A percentile compares a stretch with the other conserved stretches of the same genome.
phyloP scores from a whole-genome alignment of 2,888 invertebrate species.

The Platypus cylindrus region DNA sequence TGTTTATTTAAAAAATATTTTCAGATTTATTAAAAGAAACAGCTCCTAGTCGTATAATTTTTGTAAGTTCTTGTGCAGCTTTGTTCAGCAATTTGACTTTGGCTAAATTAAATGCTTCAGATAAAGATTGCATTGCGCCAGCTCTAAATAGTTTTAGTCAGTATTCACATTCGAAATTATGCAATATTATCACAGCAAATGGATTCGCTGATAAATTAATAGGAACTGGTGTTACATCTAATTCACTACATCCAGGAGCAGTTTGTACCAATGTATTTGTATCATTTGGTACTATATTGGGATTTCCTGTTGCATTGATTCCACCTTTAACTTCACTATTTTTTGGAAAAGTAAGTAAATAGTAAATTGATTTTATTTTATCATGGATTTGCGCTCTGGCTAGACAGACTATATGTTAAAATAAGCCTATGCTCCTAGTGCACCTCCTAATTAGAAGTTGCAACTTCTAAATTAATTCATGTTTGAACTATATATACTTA shows the following conservation, averaged over 20 bases:
- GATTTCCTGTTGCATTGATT: conserved; percentile 7
- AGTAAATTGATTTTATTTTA: too few relatives aligned
- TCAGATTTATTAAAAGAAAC: conserved; percentile 1
- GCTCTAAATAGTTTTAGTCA: background rate
- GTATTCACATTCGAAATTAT: conserved; percentile 1
- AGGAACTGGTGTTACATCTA: conserved; percentile 4
- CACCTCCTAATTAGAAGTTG: too few relatives aligned
- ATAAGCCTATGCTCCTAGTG: too few relatives aligned
- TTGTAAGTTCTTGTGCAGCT: conserved; percentile 1
- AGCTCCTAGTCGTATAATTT: conserved; percentile 1
- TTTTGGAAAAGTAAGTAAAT: too few relatives aligned
- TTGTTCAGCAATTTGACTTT: background rate
- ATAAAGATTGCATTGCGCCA: background rate
- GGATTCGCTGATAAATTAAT: conserved; percentile 3
- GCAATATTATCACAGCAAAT: background rate
- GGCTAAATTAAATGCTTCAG: background rate
- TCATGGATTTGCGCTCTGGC: too few relatives aligned
- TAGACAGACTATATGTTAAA: too few relatives aligned
- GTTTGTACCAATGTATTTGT: conserved; percentile 10
- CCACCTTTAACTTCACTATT: too few relatives aligned
- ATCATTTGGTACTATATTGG: conserved; percentile 15
- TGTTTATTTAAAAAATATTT: background rate
- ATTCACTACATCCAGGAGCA: conserved; percentile 3
- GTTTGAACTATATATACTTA: too few relatives aligned
- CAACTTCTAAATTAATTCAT: too few relatives aligned